A percentile compares a stretch with the other conserved stretches of the same genome.
Conservation (phyloP, 2,888 invertebrate genomes). For the Taphrorychus bicolor region DNA sequence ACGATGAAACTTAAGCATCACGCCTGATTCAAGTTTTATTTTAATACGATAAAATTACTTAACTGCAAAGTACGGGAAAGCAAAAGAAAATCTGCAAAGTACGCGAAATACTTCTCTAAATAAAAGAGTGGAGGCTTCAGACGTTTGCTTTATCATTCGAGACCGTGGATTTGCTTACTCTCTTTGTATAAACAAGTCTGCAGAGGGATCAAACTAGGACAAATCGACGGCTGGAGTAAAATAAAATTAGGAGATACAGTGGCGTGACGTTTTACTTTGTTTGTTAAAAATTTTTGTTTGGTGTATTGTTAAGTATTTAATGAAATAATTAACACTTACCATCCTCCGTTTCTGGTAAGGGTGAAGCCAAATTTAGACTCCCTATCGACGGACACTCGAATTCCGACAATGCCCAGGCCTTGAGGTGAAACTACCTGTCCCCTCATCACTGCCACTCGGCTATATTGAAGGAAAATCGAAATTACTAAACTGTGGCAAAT, state of each 20-base stretch:
- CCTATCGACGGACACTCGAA: constrained; percentile 93
- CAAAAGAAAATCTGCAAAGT: constrained; percentile 9
- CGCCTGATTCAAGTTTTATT: constrained; percentile 12
- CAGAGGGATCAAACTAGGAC: constrained; percentile 19
- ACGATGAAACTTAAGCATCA: neutral
- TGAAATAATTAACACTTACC: constrained; percentile 70
- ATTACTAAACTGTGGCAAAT: no score
- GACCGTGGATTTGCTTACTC: constrained; percentile 24
- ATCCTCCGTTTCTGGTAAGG: constrained; percentile 89
- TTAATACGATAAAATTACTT: constrained; percentile 25
- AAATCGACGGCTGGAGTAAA: neutral
- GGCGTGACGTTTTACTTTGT: neutral
- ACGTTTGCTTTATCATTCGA: constrained; percentile 25
- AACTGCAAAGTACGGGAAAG: constrained; percentile 9
- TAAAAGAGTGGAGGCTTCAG: constrained; percentile 11
- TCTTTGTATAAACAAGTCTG: constrained; percentile 19
- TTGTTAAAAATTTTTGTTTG: no score
- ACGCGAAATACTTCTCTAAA: constrained; percentile 17
- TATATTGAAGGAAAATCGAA: constrained; percentile 58
- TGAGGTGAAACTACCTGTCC: constrained; percentile 95
- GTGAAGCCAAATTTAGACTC: constrained; percentile 97
- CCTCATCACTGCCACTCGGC: constrained; percentile 98
- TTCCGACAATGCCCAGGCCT: constrained; percentile 95
- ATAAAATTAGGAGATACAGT: neutral
- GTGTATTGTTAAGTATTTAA: no score